Evolutionary conservation across 2,113 vertebrate species (phyloP).

Genomic region (Lophotis ruficrista): DNA sequence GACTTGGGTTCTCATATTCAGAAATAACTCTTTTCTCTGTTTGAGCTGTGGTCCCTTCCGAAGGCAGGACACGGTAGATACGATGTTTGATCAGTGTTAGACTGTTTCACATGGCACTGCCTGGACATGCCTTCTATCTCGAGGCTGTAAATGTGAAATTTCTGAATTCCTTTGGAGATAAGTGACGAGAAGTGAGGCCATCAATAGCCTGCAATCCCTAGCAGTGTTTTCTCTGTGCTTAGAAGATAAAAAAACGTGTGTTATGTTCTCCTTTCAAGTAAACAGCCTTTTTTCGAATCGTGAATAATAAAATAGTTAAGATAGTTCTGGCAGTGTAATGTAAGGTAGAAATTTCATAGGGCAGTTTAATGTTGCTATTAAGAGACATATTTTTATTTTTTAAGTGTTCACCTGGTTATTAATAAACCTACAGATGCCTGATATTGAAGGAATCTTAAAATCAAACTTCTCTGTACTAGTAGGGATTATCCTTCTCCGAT

Average conservation of each 20-base stretch:
- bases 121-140: background rate
- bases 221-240: background rate
- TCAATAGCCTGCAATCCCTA: background rate
- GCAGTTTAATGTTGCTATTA: background rate
- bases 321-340: background rate
- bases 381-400: background rate
- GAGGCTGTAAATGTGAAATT: background rate
- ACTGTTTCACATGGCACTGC: background rate
- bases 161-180: background rate
- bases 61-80: background rate
- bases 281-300: background rate
- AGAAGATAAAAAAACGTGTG: background rate
- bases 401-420: background rate
- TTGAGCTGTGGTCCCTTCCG: accelerated
- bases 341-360: background rate
- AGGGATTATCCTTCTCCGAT: background rate
- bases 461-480: background rate
- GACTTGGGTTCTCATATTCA: accelerated
- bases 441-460: background rate
- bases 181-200: background rate
- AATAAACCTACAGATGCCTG: background rate
- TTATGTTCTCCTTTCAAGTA: background rate
- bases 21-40: background rate
- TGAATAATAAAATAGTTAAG: background rate
- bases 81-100: accelerated